These are phyloP conservation scores for Heliothis virescens DNA, from an alignment of 1,140 invertebrate species.

Conservation along the genomic window DNA sequence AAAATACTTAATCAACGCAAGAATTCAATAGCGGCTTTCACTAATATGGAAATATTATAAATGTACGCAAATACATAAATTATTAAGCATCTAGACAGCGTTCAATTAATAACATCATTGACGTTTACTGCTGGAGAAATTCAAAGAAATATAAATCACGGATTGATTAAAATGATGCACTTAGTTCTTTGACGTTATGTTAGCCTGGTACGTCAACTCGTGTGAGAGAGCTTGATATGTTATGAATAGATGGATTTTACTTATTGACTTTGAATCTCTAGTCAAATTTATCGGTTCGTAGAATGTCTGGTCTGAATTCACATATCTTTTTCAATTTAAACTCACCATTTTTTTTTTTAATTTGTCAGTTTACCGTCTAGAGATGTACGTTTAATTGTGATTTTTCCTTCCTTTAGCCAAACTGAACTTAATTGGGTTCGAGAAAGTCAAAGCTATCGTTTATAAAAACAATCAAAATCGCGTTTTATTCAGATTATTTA, in stretches of 20 bases:
- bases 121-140: conserved; percentile 41
- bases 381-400: no score
- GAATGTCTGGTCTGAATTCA: no score
- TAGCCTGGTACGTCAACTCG: background rate
- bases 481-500: background rate
- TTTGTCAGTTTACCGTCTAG: no score
- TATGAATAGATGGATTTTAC: background rate
- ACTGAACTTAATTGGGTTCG: no score
- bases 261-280: background rate
- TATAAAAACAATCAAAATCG: background rate
- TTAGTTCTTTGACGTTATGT: background rate
- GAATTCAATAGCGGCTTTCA: conserved; percentile 12
- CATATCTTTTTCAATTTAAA: no score
- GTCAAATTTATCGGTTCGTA: background rate
- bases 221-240: background rate
- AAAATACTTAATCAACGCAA: background rate
- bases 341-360: no score
- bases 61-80: conserved; percentile 25
- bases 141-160: conserved; percentile 31
- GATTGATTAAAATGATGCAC: conserved; percentile 16
- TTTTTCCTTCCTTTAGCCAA: no score
- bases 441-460: background rate
- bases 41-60: conserved; percentile 19
- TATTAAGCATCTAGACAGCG: conserved; percentile 26
- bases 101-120: conserved; percentile 38